A percentile compares a stretch with the other conserved stretches of the same genome.
These are phyloP conservation scores for Turdus rufiventris DNA, from an alignment of 2,113 vertebrate species.

Conservation along the genomic window DNA sequence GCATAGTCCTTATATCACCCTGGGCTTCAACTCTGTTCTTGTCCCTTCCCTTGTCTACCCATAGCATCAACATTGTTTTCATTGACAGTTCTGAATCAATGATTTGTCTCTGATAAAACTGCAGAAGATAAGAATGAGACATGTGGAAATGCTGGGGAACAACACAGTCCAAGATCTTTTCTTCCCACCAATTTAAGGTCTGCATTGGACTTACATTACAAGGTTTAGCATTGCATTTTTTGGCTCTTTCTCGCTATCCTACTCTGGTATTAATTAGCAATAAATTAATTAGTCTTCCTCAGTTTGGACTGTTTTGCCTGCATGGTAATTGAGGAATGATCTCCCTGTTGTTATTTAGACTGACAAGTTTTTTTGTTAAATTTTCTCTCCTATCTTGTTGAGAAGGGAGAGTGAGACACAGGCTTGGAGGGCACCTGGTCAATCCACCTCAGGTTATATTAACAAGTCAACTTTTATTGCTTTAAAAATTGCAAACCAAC, in stretches of 20 bases:
- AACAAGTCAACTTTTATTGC: not conserved
- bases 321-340: not conserved
- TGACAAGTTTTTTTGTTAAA: not conserved
- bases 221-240: not conserved
- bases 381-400: not conserved
- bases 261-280: not conserved
- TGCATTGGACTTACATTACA: not conserved
- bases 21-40: not conserved
- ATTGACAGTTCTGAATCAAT: not conserved
- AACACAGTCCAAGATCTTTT: not conserved
- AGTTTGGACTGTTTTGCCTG: not conserved
- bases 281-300: not conserved
- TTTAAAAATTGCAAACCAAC: not conserved
- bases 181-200: not conserved
- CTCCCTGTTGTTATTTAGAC: not conserved
- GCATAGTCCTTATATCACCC: not conserved
- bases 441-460: not conserved
- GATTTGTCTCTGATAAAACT: not conserved
- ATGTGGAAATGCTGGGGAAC: not conserved
- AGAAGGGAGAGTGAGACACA: not conserved
- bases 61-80: rapidly evolving
- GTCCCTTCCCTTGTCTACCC: not conserved
- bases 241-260: rapidly evolving
- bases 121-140: not conserved
- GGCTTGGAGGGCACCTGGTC: not conserved